These are phyloP conservation scores for Lepidothrix coronata DNA, from an alignment of 2,113 vertebrate species.

Conservation along the genomic window DNA sequence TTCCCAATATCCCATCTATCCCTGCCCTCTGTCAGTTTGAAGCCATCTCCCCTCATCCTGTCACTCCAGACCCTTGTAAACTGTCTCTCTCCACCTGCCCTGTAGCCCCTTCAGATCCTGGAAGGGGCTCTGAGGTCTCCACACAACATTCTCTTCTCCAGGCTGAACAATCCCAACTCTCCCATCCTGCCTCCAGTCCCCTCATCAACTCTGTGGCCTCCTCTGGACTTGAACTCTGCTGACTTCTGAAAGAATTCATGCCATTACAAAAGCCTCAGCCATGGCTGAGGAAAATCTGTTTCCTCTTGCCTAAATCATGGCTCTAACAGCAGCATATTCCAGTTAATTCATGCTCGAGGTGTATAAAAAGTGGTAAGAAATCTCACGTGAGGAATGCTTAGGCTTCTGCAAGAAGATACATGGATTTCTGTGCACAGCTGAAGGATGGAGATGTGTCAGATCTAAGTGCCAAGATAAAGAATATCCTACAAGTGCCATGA, in stretches of 20 bases:
- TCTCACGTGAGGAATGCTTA: neutral
- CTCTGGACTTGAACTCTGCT: neutral
- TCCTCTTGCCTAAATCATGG: neutral
- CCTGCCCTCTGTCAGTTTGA: neutral
- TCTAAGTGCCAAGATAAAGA: rapidly evolving
- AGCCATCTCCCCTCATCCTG: neutral
- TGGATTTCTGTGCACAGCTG: neutral
- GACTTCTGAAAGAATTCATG: neutral
- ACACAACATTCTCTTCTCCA: neutral
- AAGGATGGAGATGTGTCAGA: neutral
- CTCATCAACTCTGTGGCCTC: neutral
- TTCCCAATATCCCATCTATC: neutral
- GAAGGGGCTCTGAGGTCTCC: neutral
- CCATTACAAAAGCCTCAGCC: neutral
- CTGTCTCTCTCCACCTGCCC: neutral
- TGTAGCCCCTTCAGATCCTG: neutral
- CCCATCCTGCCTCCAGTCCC: neutral
- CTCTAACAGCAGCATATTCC: neutral
- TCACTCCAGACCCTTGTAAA: rapidly evolving
- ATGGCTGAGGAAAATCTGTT: neutral
- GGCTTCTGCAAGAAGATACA: neutral
- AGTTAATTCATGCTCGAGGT: neutral
- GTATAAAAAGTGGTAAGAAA: rapidly evolving
- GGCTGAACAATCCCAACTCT: neutral
- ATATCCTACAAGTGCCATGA: no score